A percentile compares a stretch with the other conserved stretches of the same genome.
These are phyloP conservation scores for Arvicanthis niloticus DNA, from an alignment of 2,113 vertebrate species.

Conservation along the genomic window DNA sequence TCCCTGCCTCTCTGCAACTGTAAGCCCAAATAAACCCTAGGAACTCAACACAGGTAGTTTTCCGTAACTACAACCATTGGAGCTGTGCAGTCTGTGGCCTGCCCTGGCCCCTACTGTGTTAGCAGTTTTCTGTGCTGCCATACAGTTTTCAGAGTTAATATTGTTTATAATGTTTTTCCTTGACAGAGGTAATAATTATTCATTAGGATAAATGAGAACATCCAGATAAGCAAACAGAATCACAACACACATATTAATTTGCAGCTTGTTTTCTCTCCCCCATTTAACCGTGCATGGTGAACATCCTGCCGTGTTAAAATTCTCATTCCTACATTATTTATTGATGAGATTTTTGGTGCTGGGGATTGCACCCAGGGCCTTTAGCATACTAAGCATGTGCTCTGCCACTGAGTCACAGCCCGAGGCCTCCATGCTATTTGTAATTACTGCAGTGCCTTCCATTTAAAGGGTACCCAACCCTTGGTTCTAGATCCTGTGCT, in stretches of 20 bases:
- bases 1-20: neutral
- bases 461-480: neutral
- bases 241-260: constrained; percentile 37
- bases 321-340: constrained; percentile 23
- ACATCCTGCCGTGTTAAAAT: constrained; percentile 15
- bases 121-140: neutral
- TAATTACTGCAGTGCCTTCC: constrained; percentile 19
- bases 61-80: no score
- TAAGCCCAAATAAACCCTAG: neutral
- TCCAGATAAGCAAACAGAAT: constrained; percentile 63
- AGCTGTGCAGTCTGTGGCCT: neutral
- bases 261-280: neutral
- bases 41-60: no score
- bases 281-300: neutral
- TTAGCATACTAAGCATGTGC: neutral
- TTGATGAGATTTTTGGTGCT: neutral
- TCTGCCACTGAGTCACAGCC: neutral
- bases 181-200: constrained; percentile 72
- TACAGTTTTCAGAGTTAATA: constrained; percentile 21
- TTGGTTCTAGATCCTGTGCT: neutral
- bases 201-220: constrained; percentile 72
- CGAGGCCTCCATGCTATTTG: neutral
- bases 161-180: constrained; percentile 41
- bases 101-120: neutral
- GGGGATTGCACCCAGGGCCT: neutral